A percentile compares a stretch with the other conserved stretches of the same genome.
phyloP scores from a whole-genome alignment of 2,888 invertebrate species.

The Archaeoteleia sp. region DNA sequence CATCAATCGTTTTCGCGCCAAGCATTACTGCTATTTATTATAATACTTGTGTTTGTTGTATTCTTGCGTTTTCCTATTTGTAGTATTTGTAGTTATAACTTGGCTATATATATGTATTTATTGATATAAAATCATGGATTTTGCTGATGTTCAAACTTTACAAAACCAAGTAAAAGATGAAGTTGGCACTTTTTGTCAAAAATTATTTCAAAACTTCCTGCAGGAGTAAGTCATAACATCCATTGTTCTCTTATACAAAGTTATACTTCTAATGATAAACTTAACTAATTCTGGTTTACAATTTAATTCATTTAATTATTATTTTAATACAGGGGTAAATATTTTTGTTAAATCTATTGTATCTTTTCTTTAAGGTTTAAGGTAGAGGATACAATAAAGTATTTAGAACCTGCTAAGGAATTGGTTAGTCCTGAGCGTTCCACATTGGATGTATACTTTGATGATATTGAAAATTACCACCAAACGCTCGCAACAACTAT shows the following conservation, averaged over 20 bases:
- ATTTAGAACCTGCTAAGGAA: conserved; percentile 87
- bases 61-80: too few species aligned
- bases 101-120: too few species aligned
- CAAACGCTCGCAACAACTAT: conserved; percentile 94
- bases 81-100: too few species aligned
- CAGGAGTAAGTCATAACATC: conserved; percentile 84
- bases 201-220: conserved; percentile 96
- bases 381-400: conserved; percentile 92
- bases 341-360: conserved; percentile 1
- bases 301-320: conserved; percentile 8
- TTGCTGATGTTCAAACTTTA: conserved; percentile 84
- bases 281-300: not conserved
- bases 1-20: too few species aligned
- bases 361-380: conserved; percentile 77
- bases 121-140: conserved; percentile 89
- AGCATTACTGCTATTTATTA: too few species aligned
- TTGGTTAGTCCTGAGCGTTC: conserved; percentile 91
- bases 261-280: not conserved
- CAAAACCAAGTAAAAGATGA: conserved; percentile 90
- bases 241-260: not conserved
- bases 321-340: not conserved
- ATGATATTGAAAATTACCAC: conserved; percentile 95
- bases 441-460: conserved; percentile 93
- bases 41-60: too few species aligned
- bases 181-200: conserved; percentile 94